Evolutionary conservation across 2,888 invertebrate genomes (phyloP), one percentile per base, ranked within the genome.

Genomic region (Branchipolynoe longqiensis): DNA sequence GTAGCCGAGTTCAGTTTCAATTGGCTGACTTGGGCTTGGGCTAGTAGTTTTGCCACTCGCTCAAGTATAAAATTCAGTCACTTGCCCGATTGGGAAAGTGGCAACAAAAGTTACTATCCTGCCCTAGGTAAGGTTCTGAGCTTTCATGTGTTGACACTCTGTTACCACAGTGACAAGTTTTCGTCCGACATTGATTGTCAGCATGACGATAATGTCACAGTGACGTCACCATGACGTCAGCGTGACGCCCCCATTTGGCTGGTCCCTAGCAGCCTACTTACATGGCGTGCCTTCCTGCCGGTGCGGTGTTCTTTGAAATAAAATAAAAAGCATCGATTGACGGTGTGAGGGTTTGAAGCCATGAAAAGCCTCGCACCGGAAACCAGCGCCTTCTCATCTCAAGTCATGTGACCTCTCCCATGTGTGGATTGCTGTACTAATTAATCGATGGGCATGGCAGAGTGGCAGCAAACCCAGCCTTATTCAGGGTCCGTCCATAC

Each of bases 231-330:
- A 78, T 40, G 78, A 22, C 25, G 48, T 48, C 54, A 41, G 12
- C n/a, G n/a, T 12, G 8, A 33, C 14, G 28, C 28, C 25, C 78
- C n/a, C 54, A 8, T 78, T 18, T 28, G 48, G 28, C 78, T 31
- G 78, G 28, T 31, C 78, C 78, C 41, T 31, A 48, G 48, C 78
- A 28, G 48, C 31, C 78, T 78, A 78, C 78, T 78, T 78, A 78
- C 78, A 48, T 78, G n/a, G 28, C 78, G 78, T 28, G 48, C n/a
- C 31, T 12, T 54, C 48, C 78, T 14, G 12, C 25, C 1, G 78
- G 41, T 22, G 41, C 78, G 41, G 48, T 78, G 78, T 18, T 3
- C 78, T 78, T 78, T 38, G 41, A 38, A 78, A 78, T 31, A 8
- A 78, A 78, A 48, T 22, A 33, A 78, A 41, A 28, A 48, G 62